phyloP scores from a whole-genome alignment of 1,140 invertebrate genomes.

The Nomia melanderi region DNA sequence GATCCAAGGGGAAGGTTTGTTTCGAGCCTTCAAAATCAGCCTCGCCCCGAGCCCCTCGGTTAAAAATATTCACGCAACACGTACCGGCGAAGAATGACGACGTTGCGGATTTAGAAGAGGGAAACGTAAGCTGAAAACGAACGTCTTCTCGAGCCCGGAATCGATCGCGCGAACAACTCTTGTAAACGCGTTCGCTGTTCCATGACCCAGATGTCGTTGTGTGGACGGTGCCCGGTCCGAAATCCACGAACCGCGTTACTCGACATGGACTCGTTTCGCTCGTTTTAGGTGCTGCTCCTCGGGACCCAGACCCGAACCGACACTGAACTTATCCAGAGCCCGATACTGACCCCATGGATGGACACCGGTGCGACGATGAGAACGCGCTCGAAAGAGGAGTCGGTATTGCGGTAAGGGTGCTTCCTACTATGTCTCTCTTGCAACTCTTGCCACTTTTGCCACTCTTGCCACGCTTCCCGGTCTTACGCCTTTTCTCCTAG shows the following conservation, averaged over 20 bases:
- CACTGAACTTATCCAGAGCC: slow-evolving; percentile 39
- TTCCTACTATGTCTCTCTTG: slow-evolving; percentile 13
- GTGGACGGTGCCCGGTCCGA: background rate
- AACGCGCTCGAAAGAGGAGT: slow-evolving; percentile 66
- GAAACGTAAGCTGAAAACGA: slow-evolving; percentile 19
- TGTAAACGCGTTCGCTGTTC: background rate
- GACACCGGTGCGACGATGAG: slow-evolving; percentile 73
- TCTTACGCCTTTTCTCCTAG: too few relatives aligned
- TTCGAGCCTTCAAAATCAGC: slow-evolving; percentile 7
- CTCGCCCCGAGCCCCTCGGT: slow-evolving; percentile 5
- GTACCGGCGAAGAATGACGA: slow-evolving; percentile 37
- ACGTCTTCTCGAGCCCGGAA: slow-evolving; percentile 44
- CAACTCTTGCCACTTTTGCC: background rate
- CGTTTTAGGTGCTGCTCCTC: slow-evolving; percentile 3
- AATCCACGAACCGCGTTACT: slow-evolving; percentile 3
- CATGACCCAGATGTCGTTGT: slow-evolving; percentile 2
- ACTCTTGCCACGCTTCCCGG: too few relatives aligned
- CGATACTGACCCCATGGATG: slow-evolving; percentile 68
- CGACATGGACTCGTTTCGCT: background rate
- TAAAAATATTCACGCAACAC: slow-evolving; percentile 46
- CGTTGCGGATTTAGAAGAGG: slow-evolving; percentile 43
- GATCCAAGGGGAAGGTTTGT: slow-evolving; percentile 28
- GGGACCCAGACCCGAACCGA: background rate
- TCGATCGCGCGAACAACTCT: slow-evolving; percentile 56
- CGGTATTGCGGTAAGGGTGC: slow-evolving; percentile 68